phyloP scores from a whole-genome alignment of 30 jellyfish, hydroid and myxozoan genomes.

The Catostylus mosaicus region DNA sequence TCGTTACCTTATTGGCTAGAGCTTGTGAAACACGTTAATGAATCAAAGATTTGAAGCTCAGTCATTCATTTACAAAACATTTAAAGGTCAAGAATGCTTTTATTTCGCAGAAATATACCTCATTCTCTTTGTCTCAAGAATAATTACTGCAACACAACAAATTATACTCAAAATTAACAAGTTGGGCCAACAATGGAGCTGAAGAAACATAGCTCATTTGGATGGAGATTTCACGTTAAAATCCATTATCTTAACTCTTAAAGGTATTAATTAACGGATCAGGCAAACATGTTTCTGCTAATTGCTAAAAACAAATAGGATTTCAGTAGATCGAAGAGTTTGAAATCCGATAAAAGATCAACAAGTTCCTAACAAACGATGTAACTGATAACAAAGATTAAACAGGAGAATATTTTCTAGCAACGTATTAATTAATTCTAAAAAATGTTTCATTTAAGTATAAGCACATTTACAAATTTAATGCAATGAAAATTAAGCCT shows the following conservation, averaged over 20 bases:
- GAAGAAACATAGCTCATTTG: background rate
- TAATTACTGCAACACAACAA: too few relatives aligned
- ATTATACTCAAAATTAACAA: too few relatives aligned
- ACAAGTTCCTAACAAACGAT: background rate
- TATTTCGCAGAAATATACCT: too few relatives aligned
- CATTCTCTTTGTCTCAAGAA: too few relatives aligned
- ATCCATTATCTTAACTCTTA: background rate
- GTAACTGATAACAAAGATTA: constrained; percentile 9
- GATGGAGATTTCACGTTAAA: background rate
- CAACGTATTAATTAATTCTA: background rate
- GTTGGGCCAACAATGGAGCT: too few relatives aligned
- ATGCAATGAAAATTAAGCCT: background rate
- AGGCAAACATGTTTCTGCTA: constrained; percentile 1
- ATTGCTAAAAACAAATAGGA: constrained; percentile 1
- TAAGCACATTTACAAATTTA: background rate
- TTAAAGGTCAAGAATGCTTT: too few relatives aligned
- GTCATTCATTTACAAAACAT: too few relatives aligned
- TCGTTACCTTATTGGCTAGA: too few relatives aligned
- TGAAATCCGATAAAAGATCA: constrained; percentile 8
- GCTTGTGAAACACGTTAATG: too few relatives aligned
- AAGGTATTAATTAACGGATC: background rate
- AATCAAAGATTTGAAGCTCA: too few relatives aligned
- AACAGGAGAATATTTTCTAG: background rate
- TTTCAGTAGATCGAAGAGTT: background rate
- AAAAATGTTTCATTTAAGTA: background rate